Conservation (phyloP, 2,113 vertebrate genomes). For the Ochotona curzoniae region DNA sequence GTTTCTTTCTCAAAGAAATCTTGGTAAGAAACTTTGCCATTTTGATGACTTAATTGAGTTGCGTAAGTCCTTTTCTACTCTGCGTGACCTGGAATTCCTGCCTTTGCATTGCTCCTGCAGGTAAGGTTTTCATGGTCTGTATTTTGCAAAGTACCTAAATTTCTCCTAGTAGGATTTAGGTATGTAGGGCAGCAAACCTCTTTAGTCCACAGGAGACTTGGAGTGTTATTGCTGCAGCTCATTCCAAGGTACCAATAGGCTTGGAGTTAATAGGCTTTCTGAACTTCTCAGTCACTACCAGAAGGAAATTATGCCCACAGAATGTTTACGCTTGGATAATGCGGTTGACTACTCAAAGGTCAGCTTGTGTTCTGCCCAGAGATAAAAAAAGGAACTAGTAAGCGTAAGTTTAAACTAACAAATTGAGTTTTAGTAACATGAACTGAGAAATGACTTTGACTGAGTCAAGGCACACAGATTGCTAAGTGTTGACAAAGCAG, state of each 20-base stretch:
- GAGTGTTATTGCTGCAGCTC: conserved; percentile 32
- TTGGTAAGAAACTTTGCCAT: conserved; percentile 17
- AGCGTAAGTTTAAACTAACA: not conserved
- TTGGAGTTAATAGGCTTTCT: conserved; percentile 63
- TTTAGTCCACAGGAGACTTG: conserved; percentile 42
- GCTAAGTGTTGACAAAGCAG: not conserved
- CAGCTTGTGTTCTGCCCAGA: not conserved
- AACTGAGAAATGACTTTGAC: not conserved
- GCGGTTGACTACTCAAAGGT: conserved; percentile 8
- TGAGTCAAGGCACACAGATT: not conserved
- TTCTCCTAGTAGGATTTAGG: not conserved
- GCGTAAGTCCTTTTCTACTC: not conserved
- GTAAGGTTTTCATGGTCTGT: not conserved
- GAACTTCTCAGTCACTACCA: conserved; percentile 38
- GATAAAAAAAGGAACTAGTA: conserved; percentile 6
- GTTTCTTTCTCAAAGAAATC: not conserved
- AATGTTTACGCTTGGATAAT: conserved; percentile 25
- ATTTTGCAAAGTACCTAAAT: conserved; percentile 26
- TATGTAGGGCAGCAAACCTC: conserved; percentile 53
- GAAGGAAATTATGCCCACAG: not conserved
- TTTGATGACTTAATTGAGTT: not conserved
- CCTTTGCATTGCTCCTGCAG: not conserved
- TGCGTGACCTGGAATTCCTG: not conserved
- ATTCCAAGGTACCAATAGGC: conserved; percentile 54
- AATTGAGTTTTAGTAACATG: not conserved